Base-by-base conservation (phyloP, 2,888 invertebrate genomes). In the Branchipolynoe longqiensis region DNA sequence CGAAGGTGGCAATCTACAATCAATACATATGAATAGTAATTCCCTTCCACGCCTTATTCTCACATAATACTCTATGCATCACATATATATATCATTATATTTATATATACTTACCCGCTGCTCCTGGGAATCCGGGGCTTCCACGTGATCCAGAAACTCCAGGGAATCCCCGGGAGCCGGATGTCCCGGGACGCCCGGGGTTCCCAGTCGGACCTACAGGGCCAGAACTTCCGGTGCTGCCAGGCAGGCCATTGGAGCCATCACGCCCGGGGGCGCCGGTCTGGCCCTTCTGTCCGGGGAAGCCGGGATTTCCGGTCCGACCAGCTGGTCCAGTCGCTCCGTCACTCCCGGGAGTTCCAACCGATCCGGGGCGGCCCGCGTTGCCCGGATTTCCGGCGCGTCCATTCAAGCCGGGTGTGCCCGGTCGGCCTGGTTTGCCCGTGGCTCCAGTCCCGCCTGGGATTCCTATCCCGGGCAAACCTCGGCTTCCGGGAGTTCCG, bases 311-410 rank as follows among this genome's bases (percentile, higher is more conserved):
- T 64, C 82, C 85, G 41, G 0, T 4, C 0, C 1, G 22, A 58
- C 85, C 86, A 6, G 38, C 36, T 33, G 36, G 62, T 36, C 87
- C 87, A 22, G 62, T 62, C n/a, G 62, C 82, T 6, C 93, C 93
- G 85, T 8, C 22, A 36, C 4, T 14, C 14, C 82, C 82, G 14
- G 48, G 82, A 22, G 73, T 3, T 33, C 73, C 73, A 33, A 14
- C 31, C 33, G 33, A 33, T 38, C 86, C 87, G 36, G 28, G 31
- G 40, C n/a, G 40, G 33, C 87, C n/a, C n/a, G n/a, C n/a, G n/a
- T n/a, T n/a, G n/a, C n/a, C n/a, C n/a, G n/a, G n/a, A n/a, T n/a
- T n/a, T n/a, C n/a, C n/a, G n/a, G n/a, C n/a, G n/a, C n/a, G n/a
- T n/a, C n/a, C n/a, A n/a, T n/a, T n/a, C n/a, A n/a, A n/a, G n/a